Conservation (phyloP, 2,113 vertebrate species). For the Myotis davidii region DNA sequence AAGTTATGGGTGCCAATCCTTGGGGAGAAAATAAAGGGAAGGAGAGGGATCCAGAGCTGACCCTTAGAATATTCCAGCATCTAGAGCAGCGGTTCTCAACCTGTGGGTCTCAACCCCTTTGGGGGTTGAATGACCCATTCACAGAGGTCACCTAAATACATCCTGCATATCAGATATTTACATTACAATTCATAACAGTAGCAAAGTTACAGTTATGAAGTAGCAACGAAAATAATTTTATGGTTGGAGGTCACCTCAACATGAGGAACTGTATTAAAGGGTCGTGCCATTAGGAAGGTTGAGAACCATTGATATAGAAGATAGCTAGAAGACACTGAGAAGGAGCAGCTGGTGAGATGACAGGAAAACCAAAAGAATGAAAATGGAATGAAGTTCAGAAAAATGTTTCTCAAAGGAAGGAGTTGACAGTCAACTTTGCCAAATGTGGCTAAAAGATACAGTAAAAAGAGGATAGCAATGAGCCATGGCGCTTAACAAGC, state of each 20-base stretch:
- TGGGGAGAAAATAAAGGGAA: background rate
- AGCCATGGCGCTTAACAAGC: fast-evolving
- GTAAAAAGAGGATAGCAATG: background rate
- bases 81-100: background rate
- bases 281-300: no score
- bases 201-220: no score
- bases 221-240: no score
- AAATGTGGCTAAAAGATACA: background rate
- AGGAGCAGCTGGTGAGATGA: background rate
- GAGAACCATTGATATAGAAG: background rate
- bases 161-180: no score
- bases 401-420: background rate
- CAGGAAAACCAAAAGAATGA: background rate
- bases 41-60: background rate
- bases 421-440: background rate
- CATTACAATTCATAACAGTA: no score
- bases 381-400: background rate
- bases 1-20: background rate
- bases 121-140: no score
- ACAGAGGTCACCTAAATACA: no score
- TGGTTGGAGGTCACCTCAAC: no score
- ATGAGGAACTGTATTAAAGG: no score
- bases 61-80: background rate
- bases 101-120: no score
- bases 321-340: background rate